These are phyloP conservation scores for Sinocyclocheilus rhinocerous DNA, from an alignment of 2,113 vertebrate species.

Conservation along the genomic window DNA sequence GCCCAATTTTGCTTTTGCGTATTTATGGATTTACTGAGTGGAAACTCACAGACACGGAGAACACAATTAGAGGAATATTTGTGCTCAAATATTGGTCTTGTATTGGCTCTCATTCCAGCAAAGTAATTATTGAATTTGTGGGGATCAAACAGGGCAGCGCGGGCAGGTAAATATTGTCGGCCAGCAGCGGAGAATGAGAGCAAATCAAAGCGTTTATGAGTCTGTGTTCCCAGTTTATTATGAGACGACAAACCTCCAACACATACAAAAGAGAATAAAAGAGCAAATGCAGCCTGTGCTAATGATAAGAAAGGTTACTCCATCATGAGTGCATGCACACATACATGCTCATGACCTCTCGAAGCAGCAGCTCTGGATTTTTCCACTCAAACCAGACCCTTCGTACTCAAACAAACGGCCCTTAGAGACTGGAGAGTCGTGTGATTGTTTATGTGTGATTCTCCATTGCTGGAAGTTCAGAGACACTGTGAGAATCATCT, in stretches of 20 bases:
- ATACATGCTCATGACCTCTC: not conserved
- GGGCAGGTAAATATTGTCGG: conserved; percentile 61
- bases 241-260: conserved; percentile 5
- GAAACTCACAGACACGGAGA: conserved; percentile 53
- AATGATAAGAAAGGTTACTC: not conserved
- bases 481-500: not conserved
- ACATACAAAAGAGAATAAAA: not conserved
- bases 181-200: conserved; percentile 38
- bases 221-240: conserved; percentile 10
- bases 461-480: not conserved
- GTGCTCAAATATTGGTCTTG: conserved; percentile 63
- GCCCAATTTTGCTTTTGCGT: not conserved
- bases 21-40: conserved; percentile 43
- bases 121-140: conserved; percentile 63
- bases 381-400: no score
- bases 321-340: not conserved
- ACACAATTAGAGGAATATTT: conserved; percentile 63
- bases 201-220: conserved; percentile 16
- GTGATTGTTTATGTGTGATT: not conserved
- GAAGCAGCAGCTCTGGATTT: no score
- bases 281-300: not conserved
- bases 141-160: conserved; percentile 52
- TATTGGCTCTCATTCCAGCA: conserved; percentile 58
- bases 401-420: no score
- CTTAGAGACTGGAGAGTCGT: not conserved